Evolutionary conservation across 2,113 vertebrate species (phyloP).

Genomic region (Myodes glareolus): DNA sequence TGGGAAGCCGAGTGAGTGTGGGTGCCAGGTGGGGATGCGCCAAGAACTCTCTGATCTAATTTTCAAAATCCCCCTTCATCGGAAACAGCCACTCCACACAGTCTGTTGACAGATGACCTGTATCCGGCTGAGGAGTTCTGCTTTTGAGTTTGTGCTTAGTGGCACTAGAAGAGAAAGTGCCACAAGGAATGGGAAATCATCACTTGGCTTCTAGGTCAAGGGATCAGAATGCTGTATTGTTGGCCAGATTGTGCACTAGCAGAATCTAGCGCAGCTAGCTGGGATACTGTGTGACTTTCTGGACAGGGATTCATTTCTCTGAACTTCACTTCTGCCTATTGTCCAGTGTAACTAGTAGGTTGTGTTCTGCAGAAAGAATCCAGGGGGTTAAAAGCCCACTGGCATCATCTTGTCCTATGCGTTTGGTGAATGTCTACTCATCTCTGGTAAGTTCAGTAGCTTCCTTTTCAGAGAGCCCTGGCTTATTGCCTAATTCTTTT

Average conservation of each 20-base stretch:
- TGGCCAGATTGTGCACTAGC: background rate
- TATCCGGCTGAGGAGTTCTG: background rate
- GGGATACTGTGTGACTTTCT: background rate
- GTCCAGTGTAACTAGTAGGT: background rate
- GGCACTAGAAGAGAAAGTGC: background rate
- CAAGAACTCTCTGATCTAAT: constrained; percentile 63
- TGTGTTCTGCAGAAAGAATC: background rate
- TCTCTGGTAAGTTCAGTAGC: background rate
- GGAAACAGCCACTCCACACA: constrained; percentile 32
- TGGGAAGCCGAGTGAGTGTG: constrained; percentile 17
- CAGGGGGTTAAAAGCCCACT: background rate
- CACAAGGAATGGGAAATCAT: background rate
- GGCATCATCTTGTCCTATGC: background rate
- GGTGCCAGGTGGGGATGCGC: constrained; percentile 27
- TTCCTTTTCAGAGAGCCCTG: background rate
- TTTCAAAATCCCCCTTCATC: constrained; percentile 64
- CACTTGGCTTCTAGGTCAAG: background rate
- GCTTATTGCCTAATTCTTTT: background rate
- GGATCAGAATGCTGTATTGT: background rate
- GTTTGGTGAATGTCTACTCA: background rate
- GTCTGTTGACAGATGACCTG: constrained; percentile 50
- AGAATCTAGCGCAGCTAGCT: background rate
- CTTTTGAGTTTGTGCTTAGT: constrained; percentile 6
- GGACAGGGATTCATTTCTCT: background rate
- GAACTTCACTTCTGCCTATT: background rate